Percentiles rank a stretch among this genome's conserved stretches.
phyloP scores from a whole-genome alignment of 2,888 invertebrate genomes.

The Podabrus alpinus region DNA sequence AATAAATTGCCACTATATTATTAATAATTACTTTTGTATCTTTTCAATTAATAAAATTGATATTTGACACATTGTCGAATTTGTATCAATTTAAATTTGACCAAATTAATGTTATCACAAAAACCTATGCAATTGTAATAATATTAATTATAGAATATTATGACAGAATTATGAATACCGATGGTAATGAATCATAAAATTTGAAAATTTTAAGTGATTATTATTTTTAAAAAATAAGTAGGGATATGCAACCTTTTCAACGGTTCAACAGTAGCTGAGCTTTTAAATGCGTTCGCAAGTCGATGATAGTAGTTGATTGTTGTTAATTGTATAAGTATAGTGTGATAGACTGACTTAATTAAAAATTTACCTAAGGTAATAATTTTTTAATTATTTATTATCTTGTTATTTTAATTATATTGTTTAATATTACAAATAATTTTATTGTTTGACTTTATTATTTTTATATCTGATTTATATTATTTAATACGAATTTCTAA shows the following conservation, averaged over 20 bases:
- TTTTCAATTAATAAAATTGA: not conserved
- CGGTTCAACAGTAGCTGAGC: conserved; percentile 26
- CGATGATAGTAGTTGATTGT: conserved; percentile 39
- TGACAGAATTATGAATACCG: not conserved
- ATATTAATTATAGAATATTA: not conserved
- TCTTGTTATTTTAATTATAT: not conserved
- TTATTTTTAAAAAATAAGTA: conserved; percentile 34
- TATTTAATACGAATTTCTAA: not conserved
- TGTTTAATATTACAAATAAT: not conserved
- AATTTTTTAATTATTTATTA: not conserved
- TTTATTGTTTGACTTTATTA: not conserved
- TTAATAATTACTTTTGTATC: not conserved
- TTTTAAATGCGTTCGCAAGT: conserved; percentile 27
- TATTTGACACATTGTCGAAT: not conserved
- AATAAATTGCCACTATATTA: not conserved
- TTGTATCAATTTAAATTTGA: conserved; percentile 1
- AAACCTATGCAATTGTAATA: not conserved
- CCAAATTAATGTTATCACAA: not conserved
- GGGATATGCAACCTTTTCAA: conserved; percentile 29
- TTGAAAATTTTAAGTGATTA: conserved; percentile 17
- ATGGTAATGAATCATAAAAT: conserved; percentile 22
- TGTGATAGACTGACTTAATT: conserved; percentile 10
- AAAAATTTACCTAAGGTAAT: not conserved
- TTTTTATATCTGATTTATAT: not conserved
- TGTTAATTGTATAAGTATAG: conserved; percentile 36